These are phyloP conservation scores for Tonatia bakeri DNA, from an alignment of 2,113 vertebrate genomes.

Conservation along the genomic window DNA sequence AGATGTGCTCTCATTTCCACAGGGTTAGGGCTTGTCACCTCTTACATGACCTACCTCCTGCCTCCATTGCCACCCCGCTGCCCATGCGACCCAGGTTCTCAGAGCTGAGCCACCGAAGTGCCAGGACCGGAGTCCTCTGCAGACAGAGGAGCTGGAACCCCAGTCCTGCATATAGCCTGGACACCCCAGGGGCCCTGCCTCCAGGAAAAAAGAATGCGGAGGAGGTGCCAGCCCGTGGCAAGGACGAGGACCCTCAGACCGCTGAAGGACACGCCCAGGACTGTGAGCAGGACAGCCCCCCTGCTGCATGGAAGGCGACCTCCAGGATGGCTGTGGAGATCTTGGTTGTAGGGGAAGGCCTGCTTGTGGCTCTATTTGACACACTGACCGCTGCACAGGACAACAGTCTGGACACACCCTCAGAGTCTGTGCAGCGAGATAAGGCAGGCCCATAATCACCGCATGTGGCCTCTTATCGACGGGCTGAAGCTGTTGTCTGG, in stretches of 20 bases:
- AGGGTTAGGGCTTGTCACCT: background rate
- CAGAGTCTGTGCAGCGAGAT: background rate
- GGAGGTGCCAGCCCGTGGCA: background rate
- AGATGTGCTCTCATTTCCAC: background rate
- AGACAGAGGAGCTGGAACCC: background rate
- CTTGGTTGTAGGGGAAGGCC: background rate
- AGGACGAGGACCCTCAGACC: background rate
- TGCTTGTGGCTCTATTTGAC: background rate
- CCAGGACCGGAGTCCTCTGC: background rate
- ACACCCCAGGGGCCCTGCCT: background rate
- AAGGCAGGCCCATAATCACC: background rate
- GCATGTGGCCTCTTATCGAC: background rate
- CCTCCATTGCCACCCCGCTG: background rate
- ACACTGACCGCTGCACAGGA: background rate
- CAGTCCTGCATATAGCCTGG: rapidly evolving
- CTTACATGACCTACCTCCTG: background rate
- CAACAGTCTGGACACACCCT: background rate
- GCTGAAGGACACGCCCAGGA: rapidly evolving
- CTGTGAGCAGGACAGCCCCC: background rate
- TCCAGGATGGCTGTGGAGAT: no score
- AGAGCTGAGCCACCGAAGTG: background rate
- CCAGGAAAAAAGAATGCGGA: background rate
- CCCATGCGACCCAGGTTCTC: background rate
- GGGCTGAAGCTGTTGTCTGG: background rate
- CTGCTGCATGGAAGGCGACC: background rate